phyloP scores from a whole-genome alignment of 2,113 vertebrate species.

The Setophaga coronata region DNA sequence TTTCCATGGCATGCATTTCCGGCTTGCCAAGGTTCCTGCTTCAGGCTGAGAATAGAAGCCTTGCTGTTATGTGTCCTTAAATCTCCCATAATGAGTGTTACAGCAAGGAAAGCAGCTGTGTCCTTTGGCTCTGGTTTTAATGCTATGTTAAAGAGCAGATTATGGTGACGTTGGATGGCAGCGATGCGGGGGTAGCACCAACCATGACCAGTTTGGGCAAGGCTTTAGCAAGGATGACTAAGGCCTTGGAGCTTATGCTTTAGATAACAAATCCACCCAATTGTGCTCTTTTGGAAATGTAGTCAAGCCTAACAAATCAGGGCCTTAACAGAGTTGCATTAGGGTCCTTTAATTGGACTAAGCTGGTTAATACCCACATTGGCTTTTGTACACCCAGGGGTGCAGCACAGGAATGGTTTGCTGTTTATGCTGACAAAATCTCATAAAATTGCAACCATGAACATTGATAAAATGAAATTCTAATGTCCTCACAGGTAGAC shows the following conservation, averaged over 20 bases:
- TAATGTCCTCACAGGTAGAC: neutral
- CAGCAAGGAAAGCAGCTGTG: slow-evolving; percentile 50
- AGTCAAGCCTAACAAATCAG: slow-evolving; percentile 48
- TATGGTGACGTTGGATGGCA: neutral
- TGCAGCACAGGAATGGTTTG: neutral
- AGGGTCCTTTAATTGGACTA: slow-evolving; percentile 66
- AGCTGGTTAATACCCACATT: slow-evolving; percentile 45
- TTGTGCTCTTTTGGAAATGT: slow-evolving; percentile 34
- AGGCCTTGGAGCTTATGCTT: slow-evolving; percentile 43
- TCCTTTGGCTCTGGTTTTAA: slow-evolving; percentile 59
- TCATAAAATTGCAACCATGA: neutral
- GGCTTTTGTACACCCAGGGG: neutral
- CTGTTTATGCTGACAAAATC: neutral
- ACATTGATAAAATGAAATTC: neutral
- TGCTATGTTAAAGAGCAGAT: slow-evolving; percentile 59
- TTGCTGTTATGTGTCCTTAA: slow-evolving; percentile 44
- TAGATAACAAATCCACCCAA: slow-evolving; percentile 52
- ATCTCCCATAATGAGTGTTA: slow-evolving; percentile 51
- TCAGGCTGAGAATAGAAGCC: slow-evolving; percentile 45
- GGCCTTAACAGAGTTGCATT: neutral
- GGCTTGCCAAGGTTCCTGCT: slow-evolving; percentile 30
- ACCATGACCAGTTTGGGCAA: slow-evolving; percentile 12
- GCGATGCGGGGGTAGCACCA: neutral
- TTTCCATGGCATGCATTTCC: slow-evolving; percentile 46
- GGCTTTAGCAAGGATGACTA: slow-evolving; percentile 62